Conservation (phyloP, 1,140 invertebrate species). For the Atta texana region DNA sequence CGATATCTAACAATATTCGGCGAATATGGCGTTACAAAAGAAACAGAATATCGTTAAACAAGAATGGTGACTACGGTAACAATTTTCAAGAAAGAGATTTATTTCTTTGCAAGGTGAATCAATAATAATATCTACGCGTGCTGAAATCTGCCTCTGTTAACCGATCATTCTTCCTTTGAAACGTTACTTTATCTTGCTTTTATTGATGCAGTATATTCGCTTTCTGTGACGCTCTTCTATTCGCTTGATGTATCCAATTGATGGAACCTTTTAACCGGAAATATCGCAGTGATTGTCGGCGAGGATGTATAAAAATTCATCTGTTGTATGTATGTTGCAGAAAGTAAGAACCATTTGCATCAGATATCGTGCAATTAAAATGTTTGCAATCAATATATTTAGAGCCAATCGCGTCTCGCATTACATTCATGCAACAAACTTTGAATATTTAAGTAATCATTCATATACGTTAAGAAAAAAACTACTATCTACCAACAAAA, state of each 20-base stretch:
- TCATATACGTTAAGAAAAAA: background rate
- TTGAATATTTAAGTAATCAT: background rate
- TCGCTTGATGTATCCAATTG: background rate
- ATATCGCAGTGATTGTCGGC: background rate
- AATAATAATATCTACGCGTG: constrained; percentile 52
- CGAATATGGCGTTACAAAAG: background rate
- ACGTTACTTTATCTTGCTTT: constrained; percentile 41
- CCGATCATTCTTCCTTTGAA: constrained; percentile 37
- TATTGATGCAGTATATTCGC: constrained; percentile 33
- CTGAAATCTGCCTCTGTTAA: constrained; percentile 25
- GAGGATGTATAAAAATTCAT: constrained; percentile 12
- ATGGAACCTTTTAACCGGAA: constrained; percentile 30
- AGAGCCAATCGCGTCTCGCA: background rate
- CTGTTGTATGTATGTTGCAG: background rate
- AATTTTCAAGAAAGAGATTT: constrained; percentile 33
- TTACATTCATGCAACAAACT: background rate
- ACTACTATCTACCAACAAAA: background rate
- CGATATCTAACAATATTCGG: background rate
- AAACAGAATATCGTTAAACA: constrained; percentile 29
- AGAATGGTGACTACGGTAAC: constrained; percentile 28
- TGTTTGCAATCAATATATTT: constrained; percentile 15
- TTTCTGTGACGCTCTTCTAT: constrained; percentile 14
- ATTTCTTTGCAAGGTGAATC: constrained; percentile 33
- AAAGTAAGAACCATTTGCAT: background rate
- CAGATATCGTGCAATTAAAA: constrained; percentile 2